phyloP scores from a whole-genome alignment of 2,797 vertebrate species.

The Hirundo rustica region DNA sequence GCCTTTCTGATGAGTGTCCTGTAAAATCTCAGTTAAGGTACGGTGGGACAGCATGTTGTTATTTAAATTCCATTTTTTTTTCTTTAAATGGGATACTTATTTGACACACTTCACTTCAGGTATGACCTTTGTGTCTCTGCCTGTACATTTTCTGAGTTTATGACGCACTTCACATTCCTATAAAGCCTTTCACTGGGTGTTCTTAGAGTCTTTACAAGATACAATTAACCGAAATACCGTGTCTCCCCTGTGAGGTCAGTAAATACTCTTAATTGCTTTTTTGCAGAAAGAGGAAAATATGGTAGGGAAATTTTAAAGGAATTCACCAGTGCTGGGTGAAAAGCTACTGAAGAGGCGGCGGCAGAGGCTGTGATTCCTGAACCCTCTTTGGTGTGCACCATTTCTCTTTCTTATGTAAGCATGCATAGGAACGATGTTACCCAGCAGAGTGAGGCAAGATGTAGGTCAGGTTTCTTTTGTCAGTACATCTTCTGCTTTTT shows the following conservation, averaged over 20 bases:
- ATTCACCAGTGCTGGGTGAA: not conserved
- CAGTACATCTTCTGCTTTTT: not conserved
- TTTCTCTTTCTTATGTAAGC: not conserved
- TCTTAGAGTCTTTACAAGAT: not conserved
- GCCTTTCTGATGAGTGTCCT: not conserved
- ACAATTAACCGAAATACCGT: not conserved
- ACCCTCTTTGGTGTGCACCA: not conserved
- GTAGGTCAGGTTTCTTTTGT: not conserved
- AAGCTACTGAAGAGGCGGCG: not conserved
- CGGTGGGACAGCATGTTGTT: accelerated
- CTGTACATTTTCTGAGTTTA: constrained; percentile 1
- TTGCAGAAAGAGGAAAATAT: not conserved
- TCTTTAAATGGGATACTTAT: not conserved
- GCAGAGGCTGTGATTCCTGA: not conserved
- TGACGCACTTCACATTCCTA: not conserved
- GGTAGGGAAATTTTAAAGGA: not conserved
- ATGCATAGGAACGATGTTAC: not conserved
- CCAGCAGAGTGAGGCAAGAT: not conserved
- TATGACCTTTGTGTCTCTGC: not conserved
- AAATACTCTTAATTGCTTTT: constrained; percentile 12
- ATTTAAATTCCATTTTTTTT: not conserved
- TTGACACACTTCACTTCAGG: not conserved
- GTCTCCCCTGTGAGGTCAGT: not conserved
- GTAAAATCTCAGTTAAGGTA: not conserved
- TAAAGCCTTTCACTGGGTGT: not conserved